Evolutionary conservation across 1,140 invertebrate genomes (phyloP).

Genomic region (Pteromalus puparum): DNA sequence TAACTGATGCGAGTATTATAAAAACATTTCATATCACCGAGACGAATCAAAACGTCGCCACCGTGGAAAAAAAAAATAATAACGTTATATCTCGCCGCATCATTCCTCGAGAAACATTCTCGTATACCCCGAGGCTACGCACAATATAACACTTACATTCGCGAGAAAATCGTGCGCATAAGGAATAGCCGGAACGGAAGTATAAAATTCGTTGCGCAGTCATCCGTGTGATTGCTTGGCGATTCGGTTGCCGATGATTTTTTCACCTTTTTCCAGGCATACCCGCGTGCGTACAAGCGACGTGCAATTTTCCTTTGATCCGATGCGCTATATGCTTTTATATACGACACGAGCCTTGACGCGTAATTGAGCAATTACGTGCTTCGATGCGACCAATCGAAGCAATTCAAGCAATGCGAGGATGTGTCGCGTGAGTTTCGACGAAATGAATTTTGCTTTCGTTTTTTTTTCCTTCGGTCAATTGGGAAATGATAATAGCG

Average conservation of each 20-base stretch:
- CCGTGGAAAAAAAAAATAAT: too few species aligned
- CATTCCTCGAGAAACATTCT: not conserved
- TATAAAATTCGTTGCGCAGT: slow-evolving; percentile 18
- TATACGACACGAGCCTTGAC: not conserved
- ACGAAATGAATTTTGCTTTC: too few species aligned
- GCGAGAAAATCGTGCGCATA: not conserved
- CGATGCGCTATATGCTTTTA: not conserved
- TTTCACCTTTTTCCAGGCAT: not conserved
- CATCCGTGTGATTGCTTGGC: slow-evolving; percentile 16
- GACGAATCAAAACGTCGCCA: too few species aligned
- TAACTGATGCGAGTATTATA: too few species aligned
- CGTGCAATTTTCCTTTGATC: slow-evolving; percentile 24
- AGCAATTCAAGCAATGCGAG: not conserved
- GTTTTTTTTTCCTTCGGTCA: too few species aligned
- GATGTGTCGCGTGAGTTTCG: not conserved
- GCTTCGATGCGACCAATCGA: not conserved
- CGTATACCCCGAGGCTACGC: not conserved
- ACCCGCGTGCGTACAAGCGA: too few species aligned
- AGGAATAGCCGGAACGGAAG: not conserved
- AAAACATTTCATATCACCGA: too few species aligned
- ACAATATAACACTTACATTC: not conserved
- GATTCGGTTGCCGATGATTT: slow-evolving; percentile 14
- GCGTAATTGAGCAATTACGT: slow-evolving; percentile 19
- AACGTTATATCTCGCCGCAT: too few species aligned
- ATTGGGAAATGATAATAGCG: too few species aligned